These are phyloP conservation scores for Amphimallon solstitiale DNA, from an alignment of 2,888 invertebrate genomes.

Conservation along the genomic window DNA sequence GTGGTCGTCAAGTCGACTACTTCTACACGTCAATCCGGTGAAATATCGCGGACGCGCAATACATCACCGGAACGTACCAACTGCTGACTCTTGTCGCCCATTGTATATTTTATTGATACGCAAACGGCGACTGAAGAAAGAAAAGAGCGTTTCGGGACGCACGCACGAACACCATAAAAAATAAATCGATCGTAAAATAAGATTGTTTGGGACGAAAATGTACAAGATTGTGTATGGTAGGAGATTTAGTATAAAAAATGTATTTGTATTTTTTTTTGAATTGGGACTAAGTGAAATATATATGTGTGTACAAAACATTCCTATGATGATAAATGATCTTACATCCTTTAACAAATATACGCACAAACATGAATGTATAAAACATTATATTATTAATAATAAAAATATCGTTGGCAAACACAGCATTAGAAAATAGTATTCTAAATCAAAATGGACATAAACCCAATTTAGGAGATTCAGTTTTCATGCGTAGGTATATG, in stretches of 20 bases:
- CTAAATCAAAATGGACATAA: too few species aligned
- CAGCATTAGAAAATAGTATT: too few species aligned
- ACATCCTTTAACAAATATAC: too few species aligned
- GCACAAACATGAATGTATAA: too few species aligned
- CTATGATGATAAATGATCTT: too few species aligned
- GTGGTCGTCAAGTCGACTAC: constrained; percentile 16
- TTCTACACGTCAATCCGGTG: constrained; percentile 21
- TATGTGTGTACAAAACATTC: neutral
- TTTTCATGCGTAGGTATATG: too few species aligned
- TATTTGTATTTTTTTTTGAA: constrained; percentile 4
- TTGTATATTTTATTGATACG: constrained; percentile 13
- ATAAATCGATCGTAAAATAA: constrained; percentile 27
- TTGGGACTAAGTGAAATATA: constrained; percentile 1
- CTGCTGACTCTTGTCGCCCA: constrained; percentile 11
- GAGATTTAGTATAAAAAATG: neutral
- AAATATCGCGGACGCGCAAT: constrained; percentile 17
- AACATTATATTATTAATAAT: too few species aligned
- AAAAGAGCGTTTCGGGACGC: neutral
- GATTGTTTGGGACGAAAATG: constrained; percentile 14
- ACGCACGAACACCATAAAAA: constrained; percentile 7
- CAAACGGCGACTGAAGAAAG: constrained; percentile 14
- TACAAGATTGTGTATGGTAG: neutral
- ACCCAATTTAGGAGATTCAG: too few species aligned
- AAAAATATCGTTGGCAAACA: too few species aligned
- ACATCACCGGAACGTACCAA: constrained; percentile 16